Evolutionary conservation across 2,888 invertebrate species (phyloP), one percentile per base, ranked within the genome.

Genomic region (Diachrysia chrysitis): DNA sequence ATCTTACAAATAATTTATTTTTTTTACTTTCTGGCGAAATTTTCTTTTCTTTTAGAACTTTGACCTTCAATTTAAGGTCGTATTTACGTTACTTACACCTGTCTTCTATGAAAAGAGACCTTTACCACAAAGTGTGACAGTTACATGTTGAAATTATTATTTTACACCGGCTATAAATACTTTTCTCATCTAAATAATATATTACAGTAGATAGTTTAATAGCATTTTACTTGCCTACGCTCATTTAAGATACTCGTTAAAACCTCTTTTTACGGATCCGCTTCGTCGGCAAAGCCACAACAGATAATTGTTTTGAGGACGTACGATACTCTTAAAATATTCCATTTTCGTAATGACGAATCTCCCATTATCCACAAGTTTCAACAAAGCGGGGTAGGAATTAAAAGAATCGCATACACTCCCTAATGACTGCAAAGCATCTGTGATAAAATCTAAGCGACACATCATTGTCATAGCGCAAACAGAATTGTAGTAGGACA

Each of bases 381-480:
- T 66, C 29, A 65, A 76, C 69, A 74, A 74, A 59, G 60, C 60
- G 35, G 68, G 69, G 65, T 59, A 61, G 62, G 51, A 69, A 80
- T 79, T 79, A 73, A 79, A 77, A 77, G 58, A 60, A 75, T 71
- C 69, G 61, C 64, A 35, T 74, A 71, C 79, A 71, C 75, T 80
- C 85, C 84, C 87, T 91, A 91, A 91, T 90, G 89, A 89, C 88
- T 86, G 83, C 84, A 84, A 87, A 88, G 82, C 83, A 84, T 86
- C 85, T 74, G 85, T 81, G 87, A 89, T 90, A 88, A 87, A 90
- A 90, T 89, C 89, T 87, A 83, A 82, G 81, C 87, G 85, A 90
- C 90, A 89, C 87, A 78, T 90, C 88, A 89, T 90, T 89, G 89
- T 91, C 91, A 85, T 79, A 78, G 75, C 71, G 73, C 83, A 84